These are phyloP conservation scores for Dryocosmus kuriphilus DNA, from an alignment of 2,888 invertebrate genomes.

Conservation along the genomic window DNA sequence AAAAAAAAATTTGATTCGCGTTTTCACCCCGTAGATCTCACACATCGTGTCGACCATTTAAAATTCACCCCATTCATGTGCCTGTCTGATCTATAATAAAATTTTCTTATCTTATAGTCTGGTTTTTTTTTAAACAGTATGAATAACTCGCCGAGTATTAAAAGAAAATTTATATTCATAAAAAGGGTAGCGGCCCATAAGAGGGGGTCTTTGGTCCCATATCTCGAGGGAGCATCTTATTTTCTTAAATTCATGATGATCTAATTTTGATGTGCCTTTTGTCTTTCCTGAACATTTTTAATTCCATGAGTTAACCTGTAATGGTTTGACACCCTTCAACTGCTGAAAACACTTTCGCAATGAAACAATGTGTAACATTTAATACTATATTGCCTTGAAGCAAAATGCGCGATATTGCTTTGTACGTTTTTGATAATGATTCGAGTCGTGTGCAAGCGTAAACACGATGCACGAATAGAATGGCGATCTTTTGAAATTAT, in stretches of 20 bases:
- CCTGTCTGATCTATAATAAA: neutral
- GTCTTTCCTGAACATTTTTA: too few relatives aligned
- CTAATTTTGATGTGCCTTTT: too few relatives aligned
- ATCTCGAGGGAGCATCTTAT: too few relatives aligned
- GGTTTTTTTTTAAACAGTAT: neutral
- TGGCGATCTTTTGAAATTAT: slow-evolving; percentile 28
- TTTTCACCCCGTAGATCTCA: neutral
- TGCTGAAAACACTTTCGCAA: neutral
- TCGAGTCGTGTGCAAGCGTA: neutral
- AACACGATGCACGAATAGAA: slow-evolving; percentile 3
- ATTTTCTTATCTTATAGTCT: neutral
- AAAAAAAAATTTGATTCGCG: neutral
- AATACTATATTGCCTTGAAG: neutral
- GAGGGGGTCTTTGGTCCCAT: too few relatives aligned
- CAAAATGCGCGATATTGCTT: slow-evolving; percentile 18
- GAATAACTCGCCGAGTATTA: neutral
- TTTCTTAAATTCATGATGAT: too few relatives aligned
- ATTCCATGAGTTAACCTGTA: too few relatives aligned
- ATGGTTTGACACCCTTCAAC: too few relatives aligned
- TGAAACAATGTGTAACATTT: too few relatives aligned
- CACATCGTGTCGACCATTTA: neutral
- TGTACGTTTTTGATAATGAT: slow-evolving; percentile 9
- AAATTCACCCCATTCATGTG: neutral
- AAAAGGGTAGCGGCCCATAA: too few relatives aligned
- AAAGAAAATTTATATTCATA: neutral